phyloP scores from a whole-genome alignment of 2,797 vertebrate genomes.

The Dermochelys coriacea region DNA sequence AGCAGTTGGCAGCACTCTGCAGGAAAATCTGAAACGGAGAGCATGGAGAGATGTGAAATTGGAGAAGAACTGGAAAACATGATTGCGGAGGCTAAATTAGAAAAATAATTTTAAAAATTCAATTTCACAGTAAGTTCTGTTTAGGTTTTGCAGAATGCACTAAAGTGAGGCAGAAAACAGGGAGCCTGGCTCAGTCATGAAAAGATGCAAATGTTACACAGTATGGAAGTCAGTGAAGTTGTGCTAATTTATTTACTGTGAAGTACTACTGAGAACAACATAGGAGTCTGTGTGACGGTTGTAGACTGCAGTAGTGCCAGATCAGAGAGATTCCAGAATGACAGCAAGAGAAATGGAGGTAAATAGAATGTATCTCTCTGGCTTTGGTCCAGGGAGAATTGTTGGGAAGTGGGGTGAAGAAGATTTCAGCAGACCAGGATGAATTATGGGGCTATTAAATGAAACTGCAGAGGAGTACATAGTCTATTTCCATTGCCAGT shows the following conservation, averaged over 20 bases:
- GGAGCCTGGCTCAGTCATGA: conserved; percentile 16
- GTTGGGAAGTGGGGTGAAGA: not conserved
- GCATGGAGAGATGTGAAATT: conserved; percentile 41
- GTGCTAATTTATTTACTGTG: conserved; percentile 51
- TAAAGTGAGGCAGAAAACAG: conserved; percentile 67
- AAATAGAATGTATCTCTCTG: not conserved
- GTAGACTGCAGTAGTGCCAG: not conserved
- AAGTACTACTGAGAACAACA: conserved; percentile 42
- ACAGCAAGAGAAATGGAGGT: not conserved
- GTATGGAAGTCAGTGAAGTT: conserved; percentile 19
- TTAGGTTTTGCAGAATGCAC: conserved; percentile 57
- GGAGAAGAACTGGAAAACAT: conserved; percentile 57
- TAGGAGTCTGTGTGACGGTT: conserved; percentile 41
- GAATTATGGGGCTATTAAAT: not conserved
- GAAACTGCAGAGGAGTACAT: not conserved
- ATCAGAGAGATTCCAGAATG: not conserved
- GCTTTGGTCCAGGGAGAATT: not conserved
- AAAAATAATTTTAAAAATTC: conserved; percentile 65
- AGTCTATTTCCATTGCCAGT: not conserved
- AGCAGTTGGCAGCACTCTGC: conserved; percentile 45
- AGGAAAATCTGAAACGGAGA: conserved; percentile 39
- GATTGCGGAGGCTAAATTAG: conserved; percentile 60
- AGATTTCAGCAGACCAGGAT: not conserved
- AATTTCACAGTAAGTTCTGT: conserved; percentile 69
- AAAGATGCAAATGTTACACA: conserved; percentile 45